Base-by-base conservation (phyloP, 2,113 vertebrate species). In the Edolisoma coerulescens region DNA sequence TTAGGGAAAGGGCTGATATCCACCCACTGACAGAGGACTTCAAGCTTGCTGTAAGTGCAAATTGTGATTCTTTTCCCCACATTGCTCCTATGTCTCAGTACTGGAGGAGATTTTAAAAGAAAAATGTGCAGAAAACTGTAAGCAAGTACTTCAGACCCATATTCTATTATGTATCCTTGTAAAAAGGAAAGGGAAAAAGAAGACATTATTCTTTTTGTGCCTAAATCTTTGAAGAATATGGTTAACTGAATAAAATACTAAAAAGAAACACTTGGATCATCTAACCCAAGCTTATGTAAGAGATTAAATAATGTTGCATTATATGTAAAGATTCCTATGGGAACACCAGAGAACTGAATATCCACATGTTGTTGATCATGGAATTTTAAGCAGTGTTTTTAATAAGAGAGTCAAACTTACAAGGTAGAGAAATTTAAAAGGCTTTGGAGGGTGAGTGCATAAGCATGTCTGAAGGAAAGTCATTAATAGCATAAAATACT, bases 401-500 rank as follows among this genome's bases (percentile, higher is more conserved):
- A 26, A 33, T 32, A 47, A 64, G 37, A 45, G 1, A 88, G 50
- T 69, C 70, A 88, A 61, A 82, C 54, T 80, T 54, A 49, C 10
- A 88, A 90, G 76, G 68, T 2, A 84, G 42, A 70, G 37, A 80
- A 77, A 80, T 78, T 57, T 77, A 68, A 80, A 69, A 87, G 42
- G 63, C 68, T 90, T 45, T 57, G 81, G 87, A 96, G 68, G 91
- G 54, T 41, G 3, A 93, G 44, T 57, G 85, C 87, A 67, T 65
- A 85, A 91, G 93, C 87, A 87, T 76, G 84, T 96, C 93, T 92
- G 80, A 93, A 94, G 77, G 70, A 73, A 95, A 96, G 91, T 89
- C 91, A 91, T 96, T 93, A 96, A 93, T 60, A 83, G 87, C 59
- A 84, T 76, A 93, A 97, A 96, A 96, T 91, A 70, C 86, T 93